phyloP scores from a whole-genome alignment of 2,113 vertebrate species.

The Nyctibius bracteatus region DNA sequence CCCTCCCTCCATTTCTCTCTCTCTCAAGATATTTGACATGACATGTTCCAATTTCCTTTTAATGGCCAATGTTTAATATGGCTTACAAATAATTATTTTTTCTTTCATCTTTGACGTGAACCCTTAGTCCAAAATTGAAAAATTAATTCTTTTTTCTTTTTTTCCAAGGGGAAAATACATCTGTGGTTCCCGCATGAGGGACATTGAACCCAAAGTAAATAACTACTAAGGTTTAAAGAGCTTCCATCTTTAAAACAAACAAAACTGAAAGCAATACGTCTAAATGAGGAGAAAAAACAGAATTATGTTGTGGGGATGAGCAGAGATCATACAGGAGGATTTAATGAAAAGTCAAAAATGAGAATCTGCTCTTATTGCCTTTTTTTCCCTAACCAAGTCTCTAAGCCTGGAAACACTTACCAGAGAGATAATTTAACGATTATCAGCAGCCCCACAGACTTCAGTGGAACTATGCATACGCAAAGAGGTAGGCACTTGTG shows the following conservation, averaged over 20 bases:
- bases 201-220: slow-evolving; percentile 49
- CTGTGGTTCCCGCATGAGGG: background rate
- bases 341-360: slow-evolving; percentile 16
- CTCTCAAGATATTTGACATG: slow-evolving; percentile 53
- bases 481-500: background rate
- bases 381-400: background rate
- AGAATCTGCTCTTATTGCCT: background rate
- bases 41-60: slow-evolving; percentile 63
- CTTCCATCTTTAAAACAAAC: slow-evolving; percentile 49
- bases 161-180: slow-evolving; percentile 19
- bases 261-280: slow-evolving; percentile 26
- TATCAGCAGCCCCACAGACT: background rate
- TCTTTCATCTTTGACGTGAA: slow-evolving; percentile 61
- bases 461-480: background rate
- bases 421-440: slow-evolving; percentile 3
- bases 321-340: slow-evolving; percentile 9
- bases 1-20: background rate
- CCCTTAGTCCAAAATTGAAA: slow-evolving; percentile 34
- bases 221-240: slow-evolving; percentile 44
- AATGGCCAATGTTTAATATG: slow-evolving; percentile 62
- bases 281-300: slow-evolving; percentile 3
- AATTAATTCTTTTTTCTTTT: slow-evolving; percentile 17
- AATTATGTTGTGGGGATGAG: background rate
- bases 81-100: slow-evolving; percentile 64
- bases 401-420: slow-evolving; percentile 13